Conservation (phyloP, 2,113 vertebrate genomes). For the Bubo blakistoni region DNA sequence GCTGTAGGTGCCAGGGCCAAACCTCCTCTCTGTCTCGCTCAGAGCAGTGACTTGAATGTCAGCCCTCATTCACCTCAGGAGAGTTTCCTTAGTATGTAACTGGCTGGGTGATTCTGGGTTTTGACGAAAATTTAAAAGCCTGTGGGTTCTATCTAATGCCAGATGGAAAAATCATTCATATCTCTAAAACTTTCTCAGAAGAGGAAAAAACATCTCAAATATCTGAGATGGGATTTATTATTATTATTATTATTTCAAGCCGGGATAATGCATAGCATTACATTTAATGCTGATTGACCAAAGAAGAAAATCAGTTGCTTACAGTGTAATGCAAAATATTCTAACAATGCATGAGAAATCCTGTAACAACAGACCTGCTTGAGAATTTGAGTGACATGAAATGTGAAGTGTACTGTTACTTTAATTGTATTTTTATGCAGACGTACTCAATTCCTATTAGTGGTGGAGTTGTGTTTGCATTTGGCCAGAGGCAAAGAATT, state of each 20-base stretch:
- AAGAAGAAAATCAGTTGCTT: background rate
- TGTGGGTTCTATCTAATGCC: background rate
- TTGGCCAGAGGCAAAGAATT: slow-evolving; percentile 64
- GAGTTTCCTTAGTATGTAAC: background rate
- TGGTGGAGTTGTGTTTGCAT: slow-evolving; percentile 44
- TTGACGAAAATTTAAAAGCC: background rate
- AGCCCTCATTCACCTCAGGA: background rate
- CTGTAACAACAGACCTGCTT: slow-evolving; percentile 14
- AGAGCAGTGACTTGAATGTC: background rate
- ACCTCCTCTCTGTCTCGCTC: background rate
- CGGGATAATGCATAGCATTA: background rate
- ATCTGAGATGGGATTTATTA: background rate
- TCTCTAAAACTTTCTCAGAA: background rate
- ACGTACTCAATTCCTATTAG: slow-evolving; percentile 56
- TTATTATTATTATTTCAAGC: background rate
- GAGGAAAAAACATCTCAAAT: background rate
- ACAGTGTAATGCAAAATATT: background rate
- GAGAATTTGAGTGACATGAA: slow-evolving; percentile 41
- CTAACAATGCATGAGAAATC: slow-evolving; percentile 39
- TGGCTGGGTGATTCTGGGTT: background rate
- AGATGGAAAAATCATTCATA: background rate
- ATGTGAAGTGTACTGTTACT: slow-evolving; percentile 54
- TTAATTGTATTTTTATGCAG: slow-evolving; percentile 66
- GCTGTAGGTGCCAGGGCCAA: background rate
- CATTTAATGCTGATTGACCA: slow-evolving; percentile 2